A percentile compares a stretch with the other conserved stretches of the same genome.
Evolutionary conservation across 2,888 invertebrate species (phyloP).

Genomic region (Chalcis sispes): DNA sequence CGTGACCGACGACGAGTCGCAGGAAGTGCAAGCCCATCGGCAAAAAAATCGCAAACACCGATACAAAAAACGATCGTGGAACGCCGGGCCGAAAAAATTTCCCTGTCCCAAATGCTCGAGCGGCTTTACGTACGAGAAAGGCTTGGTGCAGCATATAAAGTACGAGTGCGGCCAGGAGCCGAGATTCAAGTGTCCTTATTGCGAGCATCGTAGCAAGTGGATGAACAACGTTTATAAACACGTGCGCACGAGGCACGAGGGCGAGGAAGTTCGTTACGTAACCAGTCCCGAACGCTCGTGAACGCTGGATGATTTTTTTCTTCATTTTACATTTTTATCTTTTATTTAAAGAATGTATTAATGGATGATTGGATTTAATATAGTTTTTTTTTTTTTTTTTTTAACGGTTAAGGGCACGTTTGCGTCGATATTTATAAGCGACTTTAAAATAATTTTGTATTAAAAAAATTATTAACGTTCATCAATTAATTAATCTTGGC

Average conservation of each 20-base stretch:
- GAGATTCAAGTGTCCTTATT: constrained; percentile 73
- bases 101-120: constrained; percentile 66
- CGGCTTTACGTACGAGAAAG: constrained; percentile 67
- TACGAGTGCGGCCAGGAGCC: constrained; percentile 74
- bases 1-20: neutral
- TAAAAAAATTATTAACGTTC: too few species aligned
- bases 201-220: constrained; percentile 68
- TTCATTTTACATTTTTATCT: too few species aligned
- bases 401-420: too few species aligned
- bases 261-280: constrained; percentile 30
- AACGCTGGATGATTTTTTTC: neutral
- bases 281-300: constrained; percentile 29
- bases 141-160: constrained; percentile 68
- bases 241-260: constrained; percentile 67
- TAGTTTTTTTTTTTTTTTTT: neutral
- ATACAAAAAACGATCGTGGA: constrained; percentile 5
- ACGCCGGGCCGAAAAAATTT: constrained; percentile 34
- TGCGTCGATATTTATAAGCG: too few species aligned
- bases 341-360: too few species aligned
- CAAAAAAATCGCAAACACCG: constrained; percentile 10
- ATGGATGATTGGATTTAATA: neutral
- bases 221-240: constrained; percentile 69
- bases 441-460: too few species aligned
- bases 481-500: too few species aligned
- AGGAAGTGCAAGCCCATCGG: too few species aligned